Evolutionary conservation across 2,888 invertebrate species (phyloP).

Genomic region (Coecobrya sp.): DNA sequence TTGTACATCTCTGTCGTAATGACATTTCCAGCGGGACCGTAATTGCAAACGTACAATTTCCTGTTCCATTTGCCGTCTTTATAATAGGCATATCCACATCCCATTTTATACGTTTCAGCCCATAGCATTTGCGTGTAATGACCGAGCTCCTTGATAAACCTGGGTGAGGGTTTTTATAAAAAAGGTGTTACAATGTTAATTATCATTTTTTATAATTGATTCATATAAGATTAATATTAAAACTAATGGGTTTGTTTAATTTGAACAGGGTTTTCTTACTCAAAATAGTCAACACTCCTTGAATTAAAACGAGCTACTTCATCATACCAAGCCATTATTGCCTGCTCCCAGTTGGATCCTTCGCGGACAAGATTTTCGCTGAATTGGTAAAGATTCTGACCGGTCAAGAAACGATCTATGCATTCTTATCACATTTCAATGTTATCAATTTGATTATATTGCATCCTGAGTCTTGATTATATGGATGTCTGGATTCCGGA

Average conservation of each 20-base stretch:
- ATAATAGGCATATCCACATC: conserved; percentile 95
- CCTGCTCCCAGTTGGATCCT: conserved; percentile 87
- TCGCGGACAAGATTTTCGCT: conserved; percentile 86
- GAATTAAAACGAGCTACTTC: conserved; percentile 87
- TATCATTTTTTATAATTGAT: neutral
- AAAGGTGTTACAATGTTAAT: neutral
- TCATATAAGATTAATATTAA: neutral
- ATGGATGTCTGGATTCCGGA: neutral
- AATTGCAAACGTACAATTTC: conserved; percentile 95
- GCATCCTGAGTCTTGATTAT: conserved; percentile 14
- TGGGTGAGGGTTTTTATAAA: conserved; percentile 44
- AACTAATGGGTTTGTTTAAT: neutral
- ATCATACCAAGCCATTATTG: conserved; percentile 87
- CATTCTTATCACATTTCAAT: neutral
- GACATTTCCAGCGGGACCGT: conserved; percentile 91
- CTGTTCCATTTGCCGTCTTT: conserved; percentile 92
- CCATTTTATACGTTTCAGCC: conserved; percentile 95
- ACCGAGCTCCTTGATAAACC: conserved; percentile 86
- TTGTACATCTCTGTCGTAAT: conserved; percentile 87
- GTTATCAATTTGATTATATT: conserved; percentile 6
- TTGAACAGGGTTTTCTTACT: conserved; percentile 83
- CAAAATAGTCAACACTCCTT: conserved; percentile 86
- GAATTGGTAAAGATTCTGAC: conserved; percentile 91
- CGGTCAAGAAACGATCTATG: conserved; percentile 92
- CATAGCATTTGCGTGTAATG: conserved; percentile 93